Percentiles rank a stretch among this genome's conserved stretches.
Evolutionary conservation across 2,797 vertebrate genomes (phyloP).

Genomic region (Bovichtus variegatus): DNA sequence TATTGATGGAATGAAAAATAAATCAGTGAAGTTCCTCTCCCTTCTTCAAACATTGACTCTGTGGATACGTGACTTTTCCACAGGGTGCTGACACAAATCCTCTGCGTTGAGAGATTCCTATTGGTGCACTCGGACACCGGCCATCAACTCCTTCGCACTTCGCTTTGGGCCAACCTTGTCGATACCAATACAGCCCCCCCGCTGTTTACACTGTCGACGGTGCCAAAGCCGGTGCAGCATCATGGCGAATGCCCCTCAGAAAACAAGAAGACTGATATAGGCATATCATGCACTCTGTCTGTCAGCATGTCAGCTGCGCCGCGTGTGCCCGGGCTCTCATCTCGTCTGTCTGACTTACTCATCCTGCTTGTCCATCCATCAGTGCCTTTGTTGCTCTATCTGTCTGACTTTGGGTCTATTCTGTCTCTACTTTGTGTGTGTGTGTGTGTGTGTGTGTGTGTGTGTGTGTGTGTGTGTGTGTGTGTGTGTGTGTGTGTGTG

Average conservation of each 20-base stretch:
- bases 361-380: slow-evolving; percentile 69
- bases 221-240: slow-evolving; percentile 43
- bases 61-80: slow-evolving; percentile 54
- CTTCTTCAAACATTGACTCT: slow-evolving; percentile 61
- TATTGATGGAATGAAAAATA: slow-evolving; percentile 51
- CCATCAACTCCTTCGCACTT: slow-evolving; percentile 46
- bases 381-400: slow-evolving; percentile 53
- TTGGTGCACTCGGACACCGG: slow-evolving; percentile 57
- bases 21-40: slow-evolving; percentile 21
- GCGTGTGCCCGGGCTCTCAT: slow-evolving; percentile 39
- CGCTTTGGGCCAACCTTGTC: slow-evolving; percentile 62
- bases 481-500: slow-evolving; percentile 2
- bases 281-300: slow-evolving; percentile 64
- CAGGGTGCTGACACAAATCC: slow-evolving; percentile 46
- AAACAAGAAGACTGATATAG: slow-evolving; percentile 51
- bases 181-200: slow-evolving; percentile 48
- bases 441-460: not conserved
- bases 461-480: slow-evolving; percentile 5
- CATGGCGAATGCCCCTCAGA: slow-evolving; percentile 40
- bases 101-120: slow-evolving; percentile 47
- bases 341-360: slow-evolving; percentile 56
- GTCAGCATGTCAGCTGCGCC: slow-evolving; percentile 66
- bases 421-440: slow-evolving; percentile 21
- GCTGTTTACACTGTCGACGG: slow-evolving; percentile 33
- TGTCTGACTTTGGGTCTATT: slow-evolving; percentile 30